Percentiles rank a stretch among this genome's conserved stretches.
phyloP scores from a whole-genome alignment of 1,140 invertebrate genomes.

The Oncopeltus fasciatus region DNA sequence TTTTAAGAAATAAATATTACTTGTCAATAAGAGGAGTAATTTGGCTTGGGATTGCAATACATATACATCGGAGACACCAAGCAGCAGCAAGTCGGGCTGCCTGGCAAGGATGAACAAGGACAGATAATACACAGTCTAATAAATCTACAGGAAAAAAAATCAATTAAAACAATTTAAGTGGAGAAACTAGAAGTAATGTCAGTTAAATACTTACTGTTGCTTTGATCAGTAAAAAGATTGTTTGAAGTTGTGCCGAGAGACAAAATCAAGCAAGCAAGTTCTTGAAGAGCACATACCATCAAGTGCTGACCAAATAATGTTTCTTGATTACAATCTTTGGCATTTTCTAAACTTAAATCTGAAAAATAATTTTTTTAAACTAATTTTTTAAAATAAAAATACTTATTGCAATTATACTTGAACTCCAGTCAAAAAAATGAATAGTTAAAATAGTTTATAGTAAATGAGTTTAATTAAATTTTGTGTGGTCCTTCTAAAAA shows the following conservation, averaged over 20 bases:
- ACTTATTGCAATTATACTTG: too few relatives aligned
- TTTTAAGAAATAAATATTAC: conserved; percentile 16
- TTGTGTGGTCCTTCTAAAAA: too few relatives aligned
- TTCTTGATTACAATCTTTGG: conserved; percentile 77
- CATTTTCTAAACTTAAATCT: conserved; percentile 80
- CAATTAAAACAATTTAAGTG: neutral
- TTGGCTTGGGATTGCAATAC: conserved; percentile 83
- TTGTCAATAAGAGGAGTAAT: conserved; percentile 83
- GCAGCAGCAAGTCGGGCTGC: conserved; percentile 82
- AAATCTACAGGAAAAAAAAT: conserved; percentile 25
- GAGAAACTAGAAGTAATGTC: neutral
- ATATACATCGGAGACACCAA: conserved; percentile 85
- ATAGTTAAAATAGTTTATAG: too few relatives aligned
- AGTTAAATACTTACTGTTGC: conserved; percentile 48
- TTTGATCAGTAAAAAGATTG: conserved; percentile 73
- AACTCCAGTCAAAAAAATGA: too few relatives aligned
- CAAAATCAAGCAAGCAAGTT: conserved; percentile 70
- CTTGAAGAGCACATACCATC: conserved; percentile 83
- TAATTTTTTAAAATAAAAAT: too few relatives aligned
- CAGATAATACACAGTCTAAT: conserved; percentile 53
- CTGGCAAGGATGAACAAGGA: conserved; percentile 82
- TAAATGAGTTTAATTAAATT: too few relatives aligned
- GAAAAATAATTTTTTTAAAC: too few relatives aligned
- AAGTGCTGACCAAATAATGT: conserved; percentile 87
- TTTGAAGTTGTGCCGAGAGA: conserved; percentile 83